phyloP scores from a whole-genome alignment of 2,888 invertebrate genomes.

The Mongoloraphidia duomilia region DNA sequence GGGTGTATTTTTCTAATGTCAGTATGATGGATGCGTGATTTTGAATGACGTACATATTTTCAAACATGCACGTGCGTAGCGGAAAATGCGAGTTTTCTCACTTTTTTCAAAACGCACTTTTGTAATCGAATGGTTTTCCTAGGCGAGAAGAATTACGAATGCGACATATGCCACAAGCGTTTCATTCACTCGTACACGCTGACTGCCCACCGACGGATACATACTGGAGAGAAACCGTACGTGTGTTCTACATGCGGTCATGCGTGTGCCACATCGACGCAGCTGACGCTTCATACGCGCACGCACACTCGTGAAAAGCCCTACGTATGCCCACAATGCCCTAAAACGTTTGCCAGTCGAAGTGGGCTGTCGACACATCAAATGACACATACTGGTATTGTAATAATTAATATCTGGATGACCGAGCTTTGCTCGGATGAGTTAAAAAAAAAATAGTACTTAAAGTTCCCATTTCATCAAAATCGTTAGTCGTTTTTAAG shows the following conservation, averaged over 20 bases:
- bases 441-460: too few species aligned
- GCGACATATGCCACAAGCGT: conserved; percentile 18
- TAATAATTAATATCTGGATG: too few species aligned
- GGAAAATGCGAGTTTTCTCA: too few species aligned
- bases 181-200: conserved; percentile 20
- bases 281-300: conserved; percentile 19
- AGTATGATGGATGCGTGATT: too few species aligned
- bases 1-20: too few species aligned
- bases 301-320: conserved; percentile 20
- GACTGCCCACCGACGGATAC: conserved; percentile 18
- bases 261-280: conserved; percentile 19
- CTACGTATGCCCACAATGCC: conserved; percentile 18
- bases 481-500: too few species aligned
- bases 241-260: conserved; percentile 20
- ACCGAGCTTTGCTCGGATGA: too few species aligned
- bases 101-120: too few species aligned
- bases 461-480: too few species aligned
- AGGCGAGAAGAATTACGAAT: conserved; percentile 19
- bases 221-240: conserved; percentile 20
- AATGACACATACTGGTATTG: conserved; percentile 17
- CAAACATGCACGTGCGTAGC: too few species aligned
- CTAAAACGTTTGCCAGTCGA: conserved; percentile 20
- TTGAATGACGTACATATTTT: too few species aligned
- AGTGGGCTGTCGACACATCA: conserved; percentile 19
- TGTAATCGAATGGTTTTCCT: conserved; percentile 5